Conservation (phyloP, 1,140 invertebrate species). For the Sinella curviseta region DNA sequence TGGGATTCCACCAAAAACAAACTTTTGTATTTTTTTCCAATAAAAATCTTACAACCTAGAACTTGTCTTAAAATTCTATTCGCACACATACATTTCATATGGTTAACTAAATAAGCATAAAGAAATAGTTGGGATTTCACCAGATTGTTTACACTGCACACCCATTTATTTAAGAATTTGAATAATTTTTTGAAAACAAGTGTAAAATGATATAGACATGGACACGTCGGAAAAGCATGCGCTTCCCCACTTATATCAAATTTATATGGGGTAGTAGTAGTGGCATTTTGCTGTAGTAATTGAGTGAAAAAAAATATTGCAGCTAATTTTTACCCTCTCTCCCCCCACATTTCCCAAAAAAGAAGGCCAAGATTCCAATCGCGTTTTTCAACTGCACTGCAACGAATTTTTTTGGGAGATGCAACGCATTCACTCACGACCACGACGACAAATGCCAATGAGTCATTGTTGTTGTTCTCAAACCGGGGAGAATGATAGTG, state of each 20-base stretch:
- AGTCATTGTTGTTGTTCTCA: background rate
- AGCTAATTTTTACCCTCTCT: no score
- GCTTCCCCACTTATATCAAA: no score
- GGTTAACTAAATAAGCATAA: background rate
- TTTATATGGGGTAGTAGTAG: no score
- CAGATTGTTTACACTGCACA: background rate
- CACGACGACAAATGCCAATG: background rate
- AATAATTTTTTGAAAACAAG: background rate
- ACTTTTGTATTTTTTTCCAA: background rate
- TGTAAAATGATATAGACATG: background rate
- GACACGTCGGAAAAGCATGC: no score
- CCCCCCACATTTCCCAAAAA: no score
- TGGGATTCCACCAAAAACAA: background rate
- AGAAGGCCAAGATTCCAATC: background rate
- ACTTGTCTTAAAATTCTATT: background rate
- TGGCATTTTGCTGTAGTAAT: no score
- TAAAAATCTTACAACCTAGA: background rate
- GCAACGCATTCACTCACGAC: background rate
- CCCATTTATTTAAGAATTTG: constrained; percentile 11
- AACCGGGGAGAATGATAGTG: no score
- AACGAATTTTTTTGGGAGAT: background rate
- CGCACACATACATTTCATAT: no score
- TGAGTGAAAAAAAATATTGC: no score
- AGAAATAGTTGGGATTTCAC: background rate
- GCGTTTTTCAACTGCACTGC: background rate